Conservation (phyloP, 2,113 vertebrate genomes). For the Catharus fuscescens region DNA sequence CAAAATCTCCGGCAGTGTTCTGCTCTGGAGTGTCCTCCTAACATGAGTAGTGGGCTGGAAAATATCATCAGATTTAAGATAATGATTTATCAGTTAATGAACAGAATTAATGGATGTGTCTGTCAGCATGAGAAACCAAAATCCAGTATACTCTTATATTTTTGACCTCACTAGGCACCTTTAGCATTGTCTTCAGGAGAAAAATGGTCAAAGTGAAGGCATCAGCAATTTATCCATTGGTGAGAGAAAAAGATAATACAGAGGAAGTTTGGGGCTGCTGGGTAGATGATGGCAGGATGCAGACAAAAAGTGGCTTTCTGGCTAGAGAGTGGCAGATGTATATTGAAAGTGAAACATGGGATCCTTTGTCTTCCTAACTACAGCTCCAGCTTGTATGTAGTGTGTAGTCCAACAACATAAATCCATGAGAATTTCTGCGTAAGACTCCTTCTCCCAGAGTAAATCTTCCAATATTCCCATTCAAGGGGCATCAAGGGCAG, state of each 20-base stretch:
- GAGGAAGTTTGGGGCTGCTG: not conserved
- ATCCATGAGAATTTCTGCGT: not conserved
- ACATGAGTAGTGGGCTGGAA: not conserved
- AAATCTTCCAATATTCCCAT: not conserved
- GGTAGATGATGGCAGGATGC: not conserved
- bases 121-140: not conserved
- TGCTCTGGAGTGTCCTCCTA: not conserved
- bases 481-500: not conserved
- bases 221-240: not conserved
- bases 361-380: not conserved
- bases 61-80: not conserved
- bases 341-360: not conserved
- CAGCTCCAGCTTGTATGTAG: not conserved
- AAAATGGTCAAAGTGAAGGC: not conserved
- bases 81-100: conserved; percentile 6
- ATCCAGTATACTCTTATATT: not conserved
- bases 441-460: not conserved
- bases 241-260: not conserved
- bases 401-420: not conserved
- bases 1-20: not conserved
- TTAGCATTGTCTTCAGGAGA: not conserved
- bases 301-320: not conserved
- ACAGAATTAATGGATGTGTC: not conserved
- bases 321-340: not conserved
- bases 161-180: not conserved